Evolutionary conservation across 2,888 invertebrate species (phyloP).

Genomic region (Elmis aenea): DNA sequence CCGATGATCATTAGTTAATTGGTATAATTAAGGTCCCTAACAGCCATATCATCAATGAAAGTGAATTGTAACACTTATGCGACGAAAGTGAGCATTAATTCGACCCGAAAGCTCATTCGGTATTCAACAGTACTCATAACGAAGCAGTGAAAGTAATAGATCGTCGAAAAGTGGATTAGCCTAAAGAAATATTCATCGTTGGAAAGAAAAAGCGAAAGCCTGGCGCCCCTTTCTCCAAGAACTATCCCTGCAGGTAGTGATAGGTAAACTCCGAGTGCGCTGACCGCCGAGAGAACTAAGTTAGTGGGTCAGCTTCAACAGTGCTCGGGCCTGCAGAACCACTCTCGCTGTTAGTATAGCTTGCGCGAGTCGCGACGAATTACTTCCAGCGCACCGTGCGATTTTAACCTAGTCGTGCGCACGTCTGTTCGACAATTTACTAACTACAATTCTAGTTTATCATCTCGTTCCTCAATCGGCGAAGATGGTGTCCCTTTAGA

Average conservation of each 20-base stretch:
- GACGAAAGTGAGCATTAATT: too few species aligned
- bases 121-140: too few species aligned
- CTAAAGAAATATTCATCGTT: too few species aligned
- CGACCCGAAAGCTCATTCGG: too few species aligned
- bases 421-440: slow-evolving; percentile 12
- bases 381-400: slow-evolving; percentile 23
- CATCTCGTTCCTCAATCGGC: not conserved
- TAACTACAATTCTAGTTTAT: not conserved
- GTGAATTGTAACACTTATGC: too few species aligned
- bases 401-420: slow-evolving; percentile 10
- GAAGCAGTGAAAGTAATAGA: too few species aligned
- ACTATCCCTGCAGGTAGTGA: slow-evolving; percentile 19
- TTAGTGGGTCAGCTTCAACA: slow-evolving; percentile 45
- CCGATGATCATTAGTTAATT: too few species aligned
- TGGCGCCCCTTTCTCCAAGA: slow-evolving; percentile 29
- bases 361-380: slow-evolving; percentile 28
- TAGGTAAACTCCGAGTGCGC: slow-evolving; percentile 36
- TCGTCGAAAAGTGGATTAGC: too few species aligned
- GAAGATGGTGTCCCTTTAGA: too few species aligned
- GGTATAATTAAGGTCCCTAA: too few species aligned
- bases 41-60: too few species aligned
- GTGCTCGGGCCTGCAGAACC: slow-evolving; percentile 30
- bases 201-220: slow-evolving; percentile 33
- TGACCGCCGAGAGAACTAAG: slow-evolving; percentile 47
- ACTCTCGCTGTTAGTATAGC: slow-evolving; percentile 36